These are phyloP conservation scores for Pterostichus niger DNA, from an alignment of 2,888 invertebrate genomes.

Conservation along the genomic window DNA sequence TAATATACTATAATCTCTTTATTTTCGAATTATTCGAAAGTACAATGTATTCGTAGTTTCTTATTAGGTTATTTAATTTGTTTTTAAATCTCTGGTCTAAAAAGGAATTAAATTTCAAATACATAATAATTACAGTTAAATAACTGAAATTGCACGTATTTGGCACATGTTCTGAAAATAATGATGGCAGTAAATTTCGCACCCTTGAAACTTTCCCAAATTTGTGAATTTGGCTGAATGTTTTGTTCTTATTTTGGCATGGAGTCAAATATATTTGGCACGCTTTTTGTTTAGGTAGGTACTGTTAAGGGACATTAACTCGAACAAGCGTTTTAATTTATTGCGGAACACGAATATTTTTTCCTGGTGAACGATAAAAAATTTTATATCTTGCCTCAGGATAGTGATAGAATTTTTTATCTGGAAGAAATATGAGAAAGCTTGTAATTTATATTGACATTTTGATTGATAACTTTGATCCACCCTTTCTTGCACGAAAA, in stretches of 20 bases:
- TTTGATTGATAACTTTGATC: constrained; percentile 1
- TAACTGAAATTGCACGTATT: constrained; percentile 33
- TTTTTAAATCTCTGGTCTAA: background rate
- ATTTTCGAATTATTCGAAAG: no score
- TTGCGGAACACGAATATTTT: constrained; percentile 29
- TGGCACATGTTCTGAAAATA: constrained; percentile 4
- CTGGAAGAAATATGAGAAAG: background rate
- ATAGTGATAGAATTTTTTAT: constrained; percentile 11
- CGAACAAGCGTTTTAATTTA: constrained; percentile 19
- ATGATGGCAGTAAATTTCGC: constrained; percentile 30
- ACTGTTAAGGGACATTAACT: constrained; percentile 39
- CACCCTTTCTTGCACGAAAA: background rate
- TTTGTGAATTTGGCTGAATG: background rate
- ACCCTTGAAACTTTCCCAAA: constrained; percentile 39
- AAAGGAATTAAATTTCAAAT: background rate
- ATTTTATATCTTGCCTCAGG: constrained; percentile 4
- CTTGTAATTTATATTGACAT: constrained; percentile 13
- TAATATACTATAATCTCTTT: no score
- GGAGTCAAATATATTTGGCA: constrained; percentile 40
- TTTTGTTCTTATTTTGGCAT: constrained; percentile 31
- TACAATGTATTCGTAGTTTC: no score
- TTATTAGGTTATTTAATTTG: no score
- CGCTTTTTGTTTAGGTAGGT: constrained; percentile 30
- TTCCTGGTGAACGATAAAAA: background rate
- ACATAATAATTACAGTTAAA: background rate